Evolutionary conservation across 1,140 invertebrate genomes (phyloP).

Genomic region (Drosophila quadrilineata): DNA sequence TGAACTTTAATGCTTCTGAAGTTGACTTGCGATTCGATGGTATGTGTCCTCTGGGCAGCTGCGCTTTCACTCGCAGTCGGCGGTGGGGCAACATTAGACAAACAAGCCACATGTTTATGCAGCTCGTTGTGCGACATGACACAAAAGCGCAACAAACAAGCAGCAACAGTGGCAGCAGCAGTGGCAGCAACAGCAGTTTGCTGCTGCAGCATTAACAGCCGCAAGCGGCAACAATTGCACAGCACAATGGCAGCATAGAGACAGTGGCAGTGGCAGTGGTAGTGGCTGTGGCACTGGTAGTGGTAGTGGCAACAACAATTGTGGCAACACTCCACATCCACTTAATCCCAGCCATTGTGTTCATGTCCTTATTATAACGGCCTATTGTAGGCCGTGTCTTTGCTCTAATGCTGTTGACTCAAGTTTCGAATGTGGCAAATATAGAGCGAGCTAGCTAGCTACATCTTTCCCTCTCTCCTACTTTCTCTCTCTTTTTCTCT

Average conservation of each 20-base stretch:
- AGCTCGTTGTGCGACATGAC: conserved; percentile 33
- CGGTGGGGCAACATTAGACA: conserved; percentile 22
- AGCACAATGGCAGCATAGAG: conserved; percentile 43
- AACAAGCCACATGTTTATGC: conserved; percentile 53
- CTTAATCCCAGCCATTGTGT: conserved; percentile 73
- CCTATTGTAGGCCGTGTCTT: conserved; percentile 49
- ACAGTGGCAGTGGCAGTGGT: not conserved
- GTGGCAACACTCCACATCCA: conserved; percentile 52
- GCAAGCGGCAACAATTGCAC: conserved; percentile 39
- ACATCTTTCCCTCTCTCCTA: not conserved
- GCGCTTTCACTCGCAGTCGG: conserved; percentile 6
- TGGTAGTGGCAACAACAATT: not conserved
- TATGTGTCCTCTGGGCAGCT: conserved; percentile 29
- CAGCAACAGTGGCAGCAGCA: conserved; percentile 37
- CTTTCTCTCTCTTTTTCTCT: not conserved
- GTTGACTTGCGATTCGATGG: conserved; percentile 29
- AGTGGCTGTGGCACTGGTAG: not conserved
- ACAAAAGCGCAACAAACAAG: conserved; percentile 72
- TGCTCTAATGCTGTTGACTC: conserved; percentile 51
- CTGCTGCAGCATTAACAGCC: conserved; percentile 53
- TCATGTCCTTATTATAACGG: conserved; percentile 69
- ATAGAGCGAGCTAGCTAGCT: too few relatives aligned
- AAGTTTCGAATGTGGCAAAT: conserved; percentile 15
- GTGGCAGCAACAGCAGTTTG: too few relatives aligned
- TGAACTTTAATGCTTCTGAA: conserved; percentile 55